Conservation (phyloP, 2,113 vertebrate genomes). For the Poeciliopsis occidentalis region DNA sequence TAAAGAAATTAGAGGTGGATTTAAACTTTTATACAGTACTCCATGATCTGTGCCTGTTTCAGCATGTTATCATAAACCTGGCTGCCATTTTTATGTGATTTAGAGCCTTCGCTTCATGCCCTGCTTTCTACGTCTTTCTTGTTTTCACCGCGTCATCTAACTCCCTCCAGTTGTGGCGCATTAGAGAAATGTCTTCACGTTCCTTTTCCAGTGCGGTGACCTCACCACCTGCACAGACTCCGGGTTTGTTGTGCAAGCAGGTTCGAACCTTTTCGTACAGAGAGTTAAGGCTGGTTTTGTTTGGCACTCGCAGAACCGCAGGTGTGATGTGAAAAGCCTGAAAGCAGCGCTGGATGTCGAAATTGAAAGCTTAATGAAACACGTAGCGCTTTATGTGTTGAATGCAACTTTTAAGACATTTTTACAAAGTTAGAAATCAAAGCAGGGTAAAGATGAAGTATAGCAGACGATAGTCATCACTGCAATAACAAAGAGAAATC, state of each 20-base stretch:
- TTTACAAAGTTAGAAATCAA: constrained; percentile 76
- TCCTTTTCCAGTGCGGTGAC: constrained; percentile 59
- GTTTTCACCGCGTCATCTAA: constrained; percentile 40
- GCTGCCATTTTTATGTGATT: constrained; percentile 45
- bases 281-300: constrained; percentile 44
- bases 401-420: constrained; percentile 68
- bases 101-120: constrained; percentile 42
- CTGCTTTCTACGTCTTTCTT: constrained; percentile 14
- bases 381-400: constrained; percentile 35
- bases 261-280: constrained; percentile 53
- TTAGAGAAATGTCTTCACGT: constrained; percentile 52
- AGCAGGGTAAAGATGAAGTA: constrained; percentile 66
- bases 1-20: not conserved
- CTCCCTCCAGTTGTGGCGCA: constrained; percentile 57
- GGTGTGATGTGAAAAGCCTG: constrained; percentile 24
- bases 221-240: constrained; percentile 70
- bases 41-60: constrained; percentile 16
- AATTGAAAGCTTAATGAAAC: constrained; percentile 59
- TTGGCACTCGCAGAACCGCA: constrained; percentile 56
- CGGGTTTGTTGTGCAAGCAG: constrained; percentile 54
- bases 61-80: constrained; percentile 36
- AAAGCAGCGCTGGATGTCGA: constrained; percentile 25
- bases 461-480: constrained; percentile 58
- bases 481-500: constrained; percentile 55
- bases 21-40: not conserved